A percentile compares a stretch with the other conserved stretches of the same genome.
Conservation (phyloP, 2,113 vertebrate genomes). For the Hymenochirus boettgeri region DNA sequence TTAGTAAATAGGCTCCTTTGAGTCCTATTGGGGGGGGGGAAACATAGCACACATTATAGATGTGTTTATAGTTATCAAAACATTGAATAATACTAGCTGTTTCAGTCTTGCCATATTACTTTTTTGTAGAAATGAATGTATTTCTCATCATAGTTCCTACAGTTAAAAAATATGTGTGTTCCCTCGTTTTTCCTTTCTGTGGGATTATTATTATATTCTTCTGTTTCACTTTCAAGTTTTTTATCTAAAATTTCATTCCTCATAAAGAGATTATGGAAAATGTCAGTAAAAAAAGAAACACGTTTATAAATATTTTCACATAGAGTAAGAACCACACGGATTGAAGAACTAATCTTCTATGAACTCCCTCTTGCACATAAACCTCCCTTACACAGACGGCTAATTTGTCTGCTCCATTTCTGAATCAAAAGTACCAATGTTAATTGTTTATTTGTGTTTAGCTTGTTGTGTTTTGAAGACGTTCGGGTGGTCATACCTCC, state of each 20-base stretch:
- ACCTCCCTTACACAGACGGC: conserved; percentile 52
- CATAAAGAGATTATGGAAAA: conserved; percentile 8
- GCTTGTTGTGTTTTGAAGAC: not conserved
- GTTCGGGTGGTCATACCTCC: not conserved
- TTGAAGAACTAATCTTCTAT: conserved; percentile 53
- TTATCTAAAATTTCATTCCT: conserved; percentile 4
- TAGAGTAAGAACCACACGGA: conserved; percentile 43
- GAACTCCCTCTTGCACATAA: conserved; percentile 55
- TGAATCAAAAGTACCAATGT: conserved; percentile 51
- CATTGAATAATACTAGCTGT: not conserved
- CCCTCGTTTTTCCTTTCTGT: not conserved
- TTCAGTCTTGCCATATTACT: not conserved
- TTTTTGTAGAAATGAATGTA: not conserved
- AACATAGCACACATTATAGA: not conserved
- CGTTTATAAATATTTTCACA: conserved; percentile 15
- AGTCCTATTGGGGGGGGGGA: not conserved
- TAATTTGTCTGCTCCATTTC: conserved; percentile 60
- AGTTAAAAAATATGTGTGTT: not conserved
- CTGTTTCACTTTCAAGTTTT: not conserved
- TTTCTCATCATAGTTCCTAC: not conserved
- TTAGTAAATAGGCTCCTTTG: conserved; percentile 1
- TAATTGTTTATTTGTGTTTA: conserved; percentile 44
- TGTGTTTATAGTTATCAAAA: not conserved
- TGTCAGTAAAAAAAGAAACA: conserved; percentile 3
- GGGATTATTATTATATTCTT: not conserved